Base-by-base conservation (phyloP, 2,888 invertebrate genomes). In the Agrilus cyanescens region DNA sequence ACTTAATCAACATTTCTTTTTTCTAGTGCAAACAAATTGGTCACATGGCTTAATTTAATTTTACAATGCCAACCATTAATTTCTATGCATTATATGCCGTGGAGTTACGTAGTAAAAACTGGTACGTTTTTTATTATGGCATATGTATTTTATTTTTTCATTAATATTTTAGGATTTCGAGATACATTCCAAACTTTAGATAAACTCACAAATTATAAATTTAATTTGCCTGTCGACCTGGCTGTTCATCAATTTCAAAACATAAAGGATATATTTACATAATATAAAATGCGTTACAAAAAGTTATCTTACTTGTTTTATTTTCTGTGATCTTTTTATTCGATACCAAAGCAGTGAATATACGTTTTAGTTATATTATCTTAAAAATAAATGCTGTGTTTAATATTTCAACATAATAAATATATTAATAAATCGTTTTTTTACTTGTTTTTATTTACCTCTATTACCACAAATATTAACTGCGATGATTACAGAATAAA, bases 221-320 rank as follows among this genome's bases (percentile, higher is more conserved):
- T 96, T 68, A 85, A 90, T 61, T 73, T 99, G 58, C 96, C 97
- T 0, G 89, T 95, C 12, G 96, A 99, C 68, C 73, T 97, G 57
- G 97, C 98, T 32, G 83, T 98, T 33, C 80, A 93, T 60, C 95
- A 96, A 59, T 93, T 98, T 63, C 89, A 91, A 63, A 95, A 95
- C 71, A 96, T 97, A 65, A 94, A 88, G 73, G 95, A 96, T 71
- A 93, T 90, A 51, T 93, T 93, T 67, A 78, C 77, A 72, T 89
- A 78, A 64, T 50, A 36, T 40, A 33, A 33, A 34, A 31, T 32
- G 7, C 20, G 7, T 20, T 20, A 1, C 8, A 25, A 25, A 25
- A 3, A 1, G 4, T 20, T 20, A 25, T 25, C 10, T 25, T 25
- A 8, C 25, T 10, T 10, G 10, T 25, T 10, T 25, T 8, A 25